A percentile compares a stretch with the other conserved stretches of the same genome.
These are phyloP conservation scores for Tipula helvola DNA, from an alignment of 2,888 invertebrate genomes.

Conservation along the genomic window DNA sequence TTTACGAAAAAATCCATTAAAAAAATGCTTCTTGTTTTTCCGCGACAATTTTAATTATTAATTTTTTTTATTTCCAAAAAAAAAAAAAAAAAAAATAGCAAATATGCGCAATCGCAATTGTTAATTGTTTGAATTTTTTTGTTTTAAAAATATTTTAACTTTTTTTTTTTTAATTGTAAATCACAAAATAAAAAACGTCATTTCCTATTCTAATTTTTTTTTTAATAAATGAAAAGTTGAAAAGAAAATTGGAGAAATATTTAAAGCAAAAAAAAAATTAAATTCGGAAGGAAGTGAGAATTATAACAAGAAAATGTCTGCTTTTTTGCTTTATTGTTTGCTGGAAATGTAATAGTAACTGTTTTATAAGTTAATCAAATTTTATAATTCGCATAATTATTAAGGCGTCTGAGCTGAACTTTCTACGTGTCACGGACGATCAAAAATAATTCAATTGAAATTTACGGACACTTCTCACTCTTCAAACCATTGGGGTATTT, in stretches of 20 bases:
- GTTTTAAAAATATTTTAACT: background rate
- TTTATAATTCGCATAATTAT: background rate
- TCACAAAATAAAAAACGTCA: background rate
- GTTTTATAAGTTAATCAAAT: background rate
- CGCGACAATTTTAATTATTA: constrained; percentile 9
- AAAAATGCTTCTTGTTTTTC: background rate
- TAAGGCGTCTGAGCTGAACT: background rate
- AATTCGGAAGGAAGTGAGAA: background rate
- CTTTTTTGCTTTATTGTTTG: background rate
- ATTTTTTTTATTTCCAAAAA: background rate
- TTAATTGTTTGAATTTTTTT: constrained; percentile 5
- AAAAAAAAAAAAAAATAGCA: background rate
- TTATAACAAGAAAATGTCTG: background rate
- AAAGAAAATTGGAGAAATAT: background rate
- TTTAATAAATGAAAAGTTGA: background rate
- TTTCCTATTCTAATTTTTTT: background rate
- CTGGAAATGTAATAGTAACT: background rate
- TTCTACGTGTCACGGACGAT: background rate
- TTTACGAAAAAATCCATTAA: background rate
- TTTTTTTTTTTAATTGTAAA: background rate
- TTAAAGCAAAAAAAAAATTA: background rate
- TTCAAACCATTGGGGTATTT: no score
- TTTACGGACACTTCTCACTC: no score
- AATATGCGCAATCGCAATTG: constrained; percentile 9
- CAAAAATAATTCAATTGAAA: background rate